These are phyloP conservation scores for Aratinga solstitialis DNA, from an alignment of 2,797 vertebrate genomes.

Conservation along the genomic window DNA sequence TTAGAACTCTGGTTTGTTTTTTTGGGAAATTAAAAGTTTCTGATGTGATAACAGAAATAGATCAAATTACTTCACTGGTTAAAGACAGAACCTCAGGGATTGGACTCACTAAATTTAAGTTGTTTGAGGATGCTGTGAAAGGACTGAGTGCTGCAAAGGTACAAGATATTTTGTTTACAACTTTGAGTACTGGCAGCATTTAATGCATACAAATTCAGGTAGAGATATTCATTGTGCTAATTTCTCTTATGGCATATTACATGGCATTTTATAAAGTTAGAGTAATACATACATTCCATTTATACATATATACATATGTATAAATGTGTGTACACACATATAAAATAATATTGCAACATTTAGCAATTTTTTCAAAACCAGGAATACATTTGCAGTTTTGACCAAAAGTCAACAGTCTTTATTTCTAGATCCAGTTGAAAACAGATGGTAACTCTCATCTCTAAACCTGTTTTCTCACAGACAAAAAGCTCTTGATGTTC, in stretches of 20 bases:
- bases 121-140: background rate
- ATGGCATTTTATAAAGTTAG: background rate
- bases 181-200: background rate
- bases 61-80: background rate
- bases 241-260: background rate
- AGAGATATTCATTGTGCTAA: background rate
- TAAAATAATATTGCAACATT: background rate
- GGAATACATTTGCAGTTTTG: background rate
- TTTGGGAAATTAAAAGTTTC: background rate
- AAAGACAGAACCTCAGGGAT: background rate
- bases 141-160: background rate
- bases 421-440: background rate
- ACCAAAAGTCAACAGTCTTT: background rate
- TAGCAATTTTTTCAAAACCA: background rate
- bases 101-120: background rate
- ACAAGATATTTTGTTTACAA: background rate
- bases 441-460: background rate
- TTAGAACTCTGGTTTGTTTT: background rate
- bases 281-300: background rate
- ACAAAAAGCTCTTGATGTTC: background rate
- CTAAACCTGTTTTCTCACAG: background rate
- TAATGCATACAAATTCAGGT: background rate
- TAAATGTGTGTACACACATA: background rate
- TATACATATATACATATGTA: accelerated
- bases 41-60: background rate